Conservation (phyloP, 2,797 vertebrate genomes). For the Stomatorhinus walkeri region DNA sequence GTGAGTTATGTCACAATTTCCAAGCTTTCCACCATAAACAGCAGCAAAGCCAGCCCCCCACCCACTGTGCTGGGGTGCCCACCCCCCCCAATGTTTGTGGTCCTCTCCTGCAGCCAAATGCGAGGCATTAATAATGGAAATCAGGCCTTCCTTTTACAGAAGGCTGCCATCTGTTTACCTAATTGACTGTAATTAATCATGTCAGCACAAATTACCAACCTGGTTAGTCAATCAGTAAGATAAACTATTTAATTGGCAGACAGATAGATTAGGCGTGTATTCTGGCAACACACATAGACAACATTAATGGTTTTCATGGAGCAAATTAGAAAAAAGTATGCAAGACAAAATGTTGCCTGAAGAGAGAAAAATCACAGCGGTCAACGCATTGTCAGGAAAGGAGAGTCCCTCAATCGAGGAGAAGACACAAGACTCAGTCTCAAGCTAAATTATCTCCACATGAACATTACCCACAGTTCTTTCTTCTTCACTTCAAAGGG, state of each 20-base stretch:
- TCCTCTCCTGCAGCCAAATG: background rate
- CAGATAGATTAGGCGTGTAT: conserved; percentile 26
- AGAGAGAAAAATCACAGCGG: background rate
- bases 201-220: conserved; percentile 33
- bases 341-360: background rate
- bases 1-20: background rate
- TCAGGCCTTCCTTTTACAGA: conserved; percentile 19
- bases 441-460: background rate
- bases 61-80: background rate
- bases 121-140: conserved; percentile 33
- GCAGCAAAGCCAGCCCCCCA: background rate
- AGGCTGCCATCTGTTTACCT: conserved; percentile 40
- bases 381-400: background rate
- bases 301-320: background rate
- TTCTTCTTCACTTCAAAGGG: conserved; percentile 1
- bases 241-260: conserved; percentile 28
- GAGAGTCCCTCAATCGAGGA: background rate
- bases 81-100: background rate
- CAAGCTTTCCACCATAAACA: background rate
- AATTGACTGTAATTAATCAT: conserved; percentile 41
- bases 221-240: conserved; percentile 33
- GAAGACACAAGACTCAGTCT: background rate
- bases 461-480: background rate
- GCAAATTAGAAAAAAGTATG: background rate
- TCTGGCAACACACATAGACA: background rate